Conservation (phyloP, 2,888 invertebrate species). For the Itoplectis maculator region DNA sequence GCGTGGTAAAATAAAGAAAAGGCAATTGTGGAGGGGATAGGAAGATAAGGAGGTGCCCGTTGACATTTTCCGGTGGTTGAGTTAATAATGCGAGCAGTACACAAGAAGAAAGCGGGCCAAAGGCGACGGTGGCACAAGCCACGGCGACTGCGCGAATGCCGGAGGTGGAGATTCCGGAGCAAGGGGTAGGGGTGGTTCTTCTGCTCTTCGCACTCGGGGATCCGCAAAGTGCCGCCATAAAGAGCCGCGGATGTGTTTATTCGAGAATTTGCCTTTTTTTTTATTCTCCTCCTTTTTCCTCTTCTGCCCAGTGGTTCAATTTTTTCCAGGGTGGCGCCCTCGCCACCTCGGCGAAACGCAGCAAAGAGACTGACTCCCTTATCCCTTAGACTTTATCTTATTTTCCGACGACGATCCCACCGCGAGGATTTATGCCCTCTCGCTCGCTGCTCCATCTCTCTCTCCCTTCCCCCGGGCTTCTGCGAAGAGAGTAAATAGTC, state of each 20-base stretch:
- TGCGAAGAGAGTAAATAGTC: conserved; percentile 62
- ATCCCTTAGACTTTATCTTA: conserved; percentile 81
- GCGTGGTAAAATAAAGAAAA: conserved; percentile 78
- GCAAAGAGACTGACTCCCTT: conserved; percentile 64
- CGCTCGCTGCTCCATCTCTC: conserved; percentile 71
- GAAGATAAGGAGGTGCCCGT: conserved; percentile 80
- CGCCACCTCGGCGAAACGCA: conserved; percentile 53
- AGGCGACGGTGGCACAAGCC: conserved; percentile 38
- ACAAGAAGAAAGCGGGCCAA: conserved; percentile 73
- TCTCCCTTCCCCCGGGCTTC: conserved; percentile 40
- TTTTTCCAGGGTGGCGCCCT: conserved; percentile 61
- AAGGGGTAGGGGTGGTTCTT: conserved; percentile 55
- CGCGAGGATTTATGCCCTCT: conserved; percentile 82
- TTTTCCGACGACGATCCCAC: conserved; percentile 80
- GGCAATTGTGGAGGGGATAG: conserved; percentile 65
- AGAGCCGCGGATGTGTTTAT: conserved; percentile 84
- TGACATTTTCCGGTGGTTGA: conserved; percentile 84
- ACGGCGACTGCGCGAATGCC: conserved; percentile 35
- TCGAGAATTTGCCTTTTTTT: conserved; percentile 82
- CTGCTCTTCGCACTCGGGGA: conserved; percentile 66
- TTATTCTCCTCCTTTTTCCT: conserved; percentile 67
- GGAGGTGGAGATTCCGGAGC: conserved; percentile 46
- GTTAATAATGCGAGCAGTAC: conserved; percentile 84
- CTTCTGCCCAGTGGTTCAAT: conserved; percentile 61
- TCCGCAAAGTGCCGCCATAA: conserved; percentile 81